These are phyloP conservation scores for Sinonovacula constricta DNA, from an alignment of 1,140 invertebrate genomes.

Conservation along the genomic window DNA sequence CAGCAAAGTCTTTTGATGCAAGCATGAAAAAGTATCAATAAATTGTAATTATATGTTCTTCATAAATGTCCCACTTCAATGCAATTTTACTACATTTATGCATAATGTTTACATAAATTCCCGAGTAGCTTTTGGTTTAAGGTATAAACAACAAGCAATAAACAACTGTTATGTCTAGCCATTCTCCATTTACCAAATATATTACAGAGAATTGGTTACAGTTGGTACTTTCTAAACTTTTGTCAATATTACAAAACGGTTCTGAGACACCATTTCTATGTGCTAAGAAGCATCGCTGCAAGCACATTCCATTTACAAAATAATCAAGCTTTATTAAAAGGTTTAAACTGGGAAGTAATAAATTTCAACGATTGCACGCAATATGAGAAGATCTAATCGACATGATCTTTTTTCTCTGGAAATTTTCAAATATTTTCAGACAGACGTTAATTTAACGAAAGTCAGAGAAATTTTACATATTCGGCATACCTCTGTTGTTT, in stretches of 20 bases:
- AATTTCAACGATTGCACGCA: neutral
- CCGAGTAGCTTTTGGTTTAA: neutral
- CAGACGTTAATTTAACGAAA: too few species aligned
- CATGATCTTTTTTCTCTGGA: neutral
- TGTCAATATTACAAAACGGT: too few species aligned
- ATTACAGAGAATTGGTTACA: too few species aligned
- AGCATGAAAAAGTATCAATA: neutral
- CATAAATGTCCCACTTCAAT: neutral
- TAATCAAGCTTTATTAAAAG: neutral
- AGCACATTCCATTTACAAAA: too few species aligned
- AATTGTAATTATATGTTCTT: neutral
- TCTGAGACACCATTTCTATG: too few species aligned
- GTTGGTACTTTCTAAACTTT: too few species aligned
- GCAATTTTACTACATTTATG: neutral
- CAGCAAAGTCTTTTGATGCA: neutral
- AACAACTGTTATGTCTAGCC: too few species aligned
- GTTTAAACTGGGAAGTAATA: neutral
- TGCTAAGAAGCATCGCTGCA: too few species aligned
- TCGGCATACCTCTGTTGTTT: slow-evolving; percentile 29
- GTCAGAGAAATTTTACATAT: too few species aligned
- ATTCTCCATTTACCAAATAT: too few species aligned
- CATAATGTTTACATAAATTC: neutral
- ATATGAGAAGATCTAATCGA: neutral
- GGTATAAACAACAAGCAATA: too few species aligned
- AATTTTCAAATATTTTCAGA: neutral